Base-by-base conservation (phyloP, 53 echinoderm and acorn worm species). In the Echinarachnius parma region DNA sequence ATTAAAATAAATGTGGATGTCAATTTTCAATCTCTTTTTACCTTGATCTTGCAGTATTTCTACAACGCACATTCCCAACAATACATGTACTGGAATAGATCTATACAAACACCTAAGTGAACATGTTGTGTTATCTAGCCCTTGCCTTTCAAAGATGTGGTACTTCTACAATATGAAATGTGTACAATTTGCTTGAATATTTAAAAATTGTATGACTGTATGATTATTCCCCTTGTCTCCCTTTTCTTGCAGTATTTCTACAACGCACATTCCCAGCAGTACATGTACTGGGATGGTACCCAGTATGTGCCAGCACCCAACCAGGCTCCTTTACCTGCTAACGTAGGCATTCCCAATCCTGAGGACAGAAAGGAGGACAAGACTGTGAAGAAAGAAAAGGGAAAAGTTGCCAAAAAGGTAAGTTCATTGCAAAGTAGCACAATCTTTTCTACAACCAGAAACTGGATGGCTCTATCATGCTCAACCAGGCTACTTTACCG, bases 51-150 rank as follows among this genome's bases (percentile, higher is more conserved):
- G 11, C 69, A 95, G 90, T 95, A 95, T 84, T 95, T 84, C 81
- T 95, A 81, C 82, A 87, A 95, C 61, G 67, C 87, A 16, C 76
- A 77, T n/a, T 80, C 87, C 0, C 87, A 86, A 64, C 77, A 80
- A 62, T 95, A 94, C 59, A 32, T 95, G 71, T 95, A 95, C 66
- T 95, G 96, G 96, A 91, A 95, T 61, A 69, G 77, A n/a, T n/a
- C n/a, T n/a, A n/a, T n/a, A n/a, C n/a, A n/a, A n/a, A n/a, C n/a
- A n/a, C n/a, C n/a, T n/a, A n/a, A n/a, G n/a, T n/a, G n/a, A n/a
- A n/a, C n/a, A n/a, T n/a, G n/a, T n/a, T n/a, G n/a, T n/a, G n/a
- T n/a, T n/a, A n/a, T n/a, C n/a, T n/a, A n/a, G n/a, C n/a, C n/a
- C n/a, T n/a, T n/a, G n/a, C n/a, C n/a, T n/a, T n/a, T n/a, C n/a